Evolutionary conservation across 2,113 vertebrate species (phyloP).

Genomic region (Cottus gobio): DNA sequence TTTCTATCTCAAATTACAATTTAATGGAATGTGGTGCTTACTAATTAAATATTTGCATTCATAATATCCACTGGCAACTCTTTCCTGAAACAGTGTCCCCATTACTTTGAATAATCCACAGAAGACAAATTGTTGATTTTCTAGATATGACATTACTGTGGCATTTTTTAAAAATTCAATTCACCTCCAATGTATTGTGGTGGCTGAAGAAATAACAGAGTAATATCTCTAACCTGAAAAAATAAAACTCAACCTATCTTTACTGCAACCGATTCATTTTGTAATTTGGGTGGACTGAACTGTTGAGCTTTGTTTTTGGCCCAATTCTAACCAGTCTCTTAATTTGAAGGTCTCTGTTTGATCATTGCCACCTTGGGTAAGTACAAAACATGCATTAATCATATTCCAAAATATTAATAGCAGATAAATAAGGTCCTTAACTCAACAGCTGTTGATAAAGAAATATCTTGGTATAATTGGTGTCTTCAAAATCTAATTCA

Average conservation of each 20-base stretch:
- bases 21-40: background rate
- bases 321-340: background rate
- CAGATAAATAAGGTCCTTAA: background rate
- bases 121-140: background rate
- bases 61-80: background rate
- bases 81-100: background rate
- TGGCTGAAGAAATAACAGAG: background rate
- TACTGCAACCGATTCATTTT: background rate
- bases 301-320: background rate
- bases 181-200: background rate
- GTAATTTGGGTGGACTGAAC: background rate
- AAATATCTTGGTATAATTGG: too few relatives aligned
- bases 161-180: background rate
- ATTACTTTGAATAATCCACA: background rate
- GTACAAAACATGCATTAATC: background rate
- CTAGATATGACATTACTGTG: background rate
- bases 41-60: background rate
- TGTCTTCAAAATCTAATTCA: background rate
- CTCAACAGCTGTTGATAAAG: too few relatives aligned
- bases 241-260: background rate
- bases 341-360: conserved; percentile 28
- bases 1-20: background rate
- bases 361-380: conserved; percentile 39
- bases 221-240: background rate
- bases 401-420: background rate